Conservation (phyloP, 2,113 vertebrate genomes). For the Eidolon helvum region DNA sequence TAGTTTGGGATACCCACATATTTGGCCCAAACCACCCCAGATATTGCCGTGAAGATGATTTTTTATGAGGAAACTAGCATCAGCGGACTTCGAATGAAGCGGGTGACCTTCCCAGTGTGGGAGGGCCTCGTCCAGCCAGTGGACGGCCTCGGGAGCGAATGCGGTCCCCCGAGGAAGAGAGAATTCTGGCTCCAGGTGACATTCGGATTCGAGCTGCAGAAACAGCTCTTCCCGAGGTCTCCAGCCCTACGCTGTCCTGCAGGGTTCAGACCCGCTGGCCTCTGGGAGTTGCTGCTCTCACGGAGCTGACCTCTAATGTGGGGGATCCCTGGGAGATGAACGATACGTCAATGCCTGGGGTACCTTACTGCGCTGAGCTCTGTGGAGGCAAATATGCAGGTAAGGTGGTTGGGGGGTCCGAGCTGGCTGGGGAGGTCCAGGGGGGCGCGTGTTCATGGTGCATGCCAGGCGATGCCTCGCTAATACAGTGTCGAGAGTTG, state of each 20-base stretch:
- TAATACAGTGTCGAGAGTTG: neutral
- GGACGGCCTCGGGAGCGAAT: neutral
- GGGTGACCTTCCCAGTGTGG: neutral
- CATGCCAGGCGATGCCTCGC: neutral
- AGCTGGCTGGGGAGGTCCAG: accelerated
- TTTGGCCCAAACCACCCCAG: neutral
- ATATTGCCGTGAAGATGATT: neutral
- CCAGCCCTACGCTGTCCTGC: neutral
- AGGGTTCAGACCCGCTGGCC: neutral
- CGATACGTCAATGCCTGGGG: neutral
- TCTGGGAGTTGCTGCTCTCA: neutral
- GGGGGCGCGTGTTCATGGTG: too few species aligned
- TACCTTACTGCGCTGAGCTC: neutral
- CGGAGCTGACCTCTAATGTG: neutral
- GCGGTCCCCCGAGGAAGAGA: neutral
- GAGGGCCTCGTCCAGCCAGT: neutral
- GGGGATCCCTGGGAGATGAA: too few species aligned
- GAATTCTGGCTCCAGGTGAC: neutral
- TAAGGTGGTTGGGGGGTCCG: neutral
- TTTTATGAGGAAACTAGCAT: neutral
- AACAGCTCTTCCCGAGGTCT: neutral
- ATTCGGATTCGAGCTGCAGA: neutral
- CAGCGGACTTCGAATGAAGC: neutral
- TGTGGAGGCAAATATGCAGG: too few species aligned
- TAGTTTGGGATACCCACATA: too few species aligned